Conservation (phyloP, 2,888 invertebrate species). For the Aplocera efformata region DNA sequence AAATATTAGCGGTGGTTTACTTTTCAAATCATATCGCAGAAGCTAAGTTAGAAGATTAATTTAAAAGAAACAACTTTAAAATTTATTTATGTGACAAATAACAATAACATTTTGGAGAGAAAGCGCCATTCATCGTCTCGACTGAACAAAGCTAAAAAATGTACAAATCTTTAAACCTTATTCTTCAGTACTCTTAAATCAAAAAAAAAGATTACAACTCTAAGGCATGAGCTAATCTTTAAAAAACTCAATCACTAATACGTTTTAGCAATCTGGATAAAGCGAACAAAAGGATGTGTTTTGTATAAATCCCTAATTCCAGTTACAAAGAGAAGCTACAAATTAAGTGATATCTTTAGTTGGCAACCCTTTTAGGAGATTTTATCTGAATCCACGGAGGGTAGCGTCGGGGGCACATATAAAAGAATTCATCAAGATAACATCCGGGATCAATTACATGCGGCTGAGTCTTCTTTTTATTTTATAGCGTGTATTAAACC, state of each 20-base stretch:
- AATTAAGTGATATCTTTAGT: slow-evolving; percentile 79
- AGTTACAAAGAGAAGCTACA: slow-evolving; percentile 75
- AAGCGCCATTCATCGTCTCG: slow-evolving; percentile 63
- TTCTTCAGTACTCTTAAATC: slow-evolving; percentile 50
- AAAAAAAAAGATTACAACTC: slow-evolving; percentile 57
- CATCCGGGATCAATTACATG: slow-evolving; percentile 77
- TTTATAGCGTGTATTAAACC: too few relatives aligned
- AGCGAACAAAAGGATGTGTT: slow-evolving; percentile 55
- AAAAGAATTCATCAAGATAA: slow-evolving; percentile 76
- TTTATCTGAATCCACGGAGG: slow-evolving; percentile 70
- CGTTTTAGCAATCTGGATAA: slow-evolving; percentile 48
- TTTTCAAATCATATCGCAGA: too few relatives aligned
- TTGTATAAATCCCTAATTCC: slow-evolving; percentile 63
- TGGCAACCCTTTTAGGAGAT: slow-evolving; percentile 78
- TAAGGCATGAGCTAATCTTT: slow-evolving; percentile 55
- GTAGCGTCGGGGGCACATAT: slow-evolving; percentile 72
- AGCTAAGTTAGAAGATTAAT: slow-evolving; percentile 38
- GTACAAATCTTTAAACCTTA: slow-evolving; percentile 51
- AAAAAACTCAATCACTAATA: slow-evolving; percentile 61
- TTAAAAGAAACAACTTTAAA: slow-evolving; percentile 50
- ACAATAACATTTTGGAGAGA: slow-evolving; percentile 55
- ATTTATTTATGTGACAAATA: slow-evolving; percentile 36
- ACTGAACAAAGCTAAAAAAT: slow-evolving; percentile 58
- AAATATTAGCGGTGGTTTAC: too few relatives aligned
- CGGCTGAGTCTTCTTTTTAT: slow-evolving; percentile 58